Percentiles rank a stretch among this genome's conserved stretches.
These are phyloP conservation scores for Solea senegalensis DNA, from an alignment of 2,113 vertebrate genomes.

Conservation along the genomic window DNA sequence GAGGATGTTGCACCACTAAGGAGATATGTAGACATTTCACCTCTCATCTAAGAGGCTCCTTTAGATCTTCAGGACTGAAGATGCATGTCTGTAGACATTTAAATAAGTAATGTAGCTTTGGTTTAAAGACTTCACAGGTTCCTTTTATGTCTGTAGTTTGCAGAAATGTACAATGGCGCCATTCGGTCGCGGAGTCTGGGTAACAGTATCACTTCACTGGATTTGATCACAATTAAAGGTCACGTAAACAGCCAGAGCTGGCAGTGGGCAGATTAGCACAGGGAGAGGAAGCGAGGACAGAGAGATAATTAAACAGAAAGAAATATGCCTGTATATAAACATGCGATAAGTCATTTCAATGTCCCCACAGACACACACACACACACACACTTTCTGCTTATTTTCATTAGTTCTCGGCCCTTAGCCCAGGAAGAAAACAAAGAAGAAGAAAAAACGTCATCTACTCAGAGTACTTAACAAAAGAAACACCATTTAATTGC, in stretches of 20 bases:
- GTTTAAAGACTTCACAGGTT: too few relatives aligned
- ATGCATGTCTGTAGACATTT: too few relatives aligned
- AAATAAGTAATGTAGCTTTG: too few relatives aligned
- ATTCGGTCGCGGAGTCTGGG: too few relatives aligned
- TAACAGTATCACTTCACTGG: background rate
- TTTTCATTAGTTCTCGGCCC: conserved; percentile 69
- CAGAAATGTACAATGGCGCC: too few relatives aligned
- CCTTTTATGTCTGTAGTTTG: too few relatives aligned
- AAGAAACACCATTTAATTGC: conserved; percentile 67
- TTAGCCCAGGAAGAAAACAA: conserved; percentile 26
- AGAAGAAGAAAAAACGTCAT: conserved; percentile 53
- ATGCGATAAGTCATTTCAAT: conserved; percentile 62
- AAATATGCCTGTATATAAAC: conserved; percentile 45
- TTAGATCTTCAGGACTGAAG: too few relatives aligned
- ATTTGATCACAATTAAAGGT: conserved; percentile 40
- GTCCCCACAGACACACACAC: too few relatives aligned
- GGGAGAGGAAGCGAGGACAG: background rate
- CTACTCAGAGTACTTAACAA: conserved; percentile 72
- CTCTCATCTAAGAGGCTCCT: too few relatives aligned
- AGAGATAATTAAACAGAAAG: conserved; percentile 12
- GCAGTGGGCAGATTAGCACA: conserved; percentile 8
- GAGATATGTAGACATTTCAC: too few relatives aligned
- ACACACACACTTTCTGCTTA: conserved; percentile 29
- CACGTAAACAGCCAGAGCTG: conserved; percentile 28
- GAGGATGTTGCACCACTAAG: too few relatives aligned